These are phyloP conservation scores for Microplitis deprimator DNA, from an alignment of 2,888 invertebrate species.

Conservation along the genomic window DNA sequence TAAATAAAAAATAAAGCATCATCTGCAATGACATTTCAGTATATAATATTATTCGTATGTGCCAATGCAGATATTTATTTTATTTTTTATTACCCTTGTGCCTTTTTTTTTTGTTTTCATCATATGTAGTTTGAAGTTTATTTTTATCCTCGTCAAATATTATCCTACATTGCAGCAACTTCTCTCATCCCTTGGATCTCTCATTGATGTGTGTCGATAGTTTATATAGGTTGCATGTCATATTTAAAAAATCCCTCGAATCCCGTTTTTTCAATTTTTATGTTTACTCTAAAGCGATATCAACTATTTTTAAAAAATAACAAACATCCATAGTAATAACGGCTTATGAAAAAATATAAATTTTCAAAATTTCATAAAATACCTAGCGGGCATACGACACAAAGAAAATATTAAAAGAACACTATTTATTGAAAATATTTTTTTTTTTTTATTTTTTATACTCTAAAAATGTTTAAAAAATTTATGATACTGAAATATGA, in stretches of 20 bases:
- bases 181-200: slow-evolving; percentile 26
- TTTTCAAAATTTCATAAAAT: too few species aligned
- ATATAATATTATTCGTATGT: not conserved
- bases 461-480: too few species aligned
- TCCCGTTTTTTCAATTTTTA: slow-evolving; percentile 15
- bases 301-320: slow-evolving; percentile 7
- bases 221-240: slow-evolving; percentile 20
- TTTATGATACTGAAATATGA: too few species aligned
- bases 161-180: slow-evolving; percentile 39
- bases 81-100: not conserved
- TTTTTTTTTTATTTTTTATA: too few species aligned
- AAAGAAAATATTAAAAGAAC: not conserved
- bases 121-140: slow-evolving; percentile 34
- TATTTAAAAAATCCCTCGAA: slow-evolving; percentile 35
- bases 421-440: too few species aligned
- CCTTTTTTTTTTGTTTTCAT: not conserved
- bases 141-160: slow-evolving; percentile 44
- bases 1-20: not conserved
- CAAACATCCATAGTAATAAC: not conserved
- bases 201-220: slow-evolving; percentile 11
- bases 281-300: slow-evolving; percentile 1
- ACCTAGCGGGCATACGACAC: too few species aligned
- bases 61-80: not conserved
- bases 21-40: not conserved
- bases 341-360: too few species aligned